Percentiles rank a stretch among this genome's conserved stretches.
These are phyloP conservation scores for Gadopsis marmoratus DNA, from an alignment of 2,797 vertebrate genomes.

Conservation along the genomic window DNA sequence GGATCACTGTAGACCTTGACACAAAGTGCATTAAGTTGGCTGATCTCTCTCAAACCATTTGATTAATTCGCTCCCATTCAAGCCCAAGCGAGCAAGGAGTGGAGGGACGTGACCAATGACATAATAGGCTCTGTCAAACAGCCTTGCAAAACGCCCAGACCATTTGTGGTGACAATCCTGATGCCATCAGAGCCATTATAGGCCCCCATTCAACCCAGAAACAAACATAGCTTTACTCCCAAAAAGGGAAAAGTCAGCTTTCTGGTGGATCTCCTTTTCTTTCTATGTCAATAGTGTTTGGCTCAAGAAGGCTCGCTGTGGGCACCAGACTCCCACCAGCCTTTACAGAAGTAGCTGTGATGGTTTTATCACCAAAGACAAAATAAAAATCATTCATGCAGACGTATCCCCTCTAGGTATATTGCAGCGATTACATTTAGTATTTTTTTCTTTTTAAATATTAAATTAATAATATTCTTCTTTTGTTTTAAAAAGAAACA, in stretches of 20 bases:
- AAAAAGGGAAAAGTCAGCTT: conserved; percentile 68
- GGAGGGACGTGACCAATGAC: conserved; percentile 81
- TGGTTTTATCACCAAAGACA: conserved; percentile 11
- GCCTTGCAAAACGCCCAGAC: conserved; percentile 83
- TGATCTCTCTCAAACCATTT: conserved; percentile 77
- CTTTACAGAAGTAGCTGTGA: background rate
- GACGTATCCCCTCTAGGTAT: background rate
- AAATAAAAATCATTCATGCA: background rate
- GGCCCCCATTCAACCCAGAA: conserved; percentile 74
- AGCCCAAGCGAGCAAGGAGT: conserved; percentile 69
- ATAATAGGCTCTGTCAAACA: conserved; percentile 83
- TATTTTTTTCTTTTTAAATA: background rate
- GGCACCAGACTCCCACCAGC: conserved; percentile 35
- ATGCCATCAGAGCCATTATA: conserved; percentile 81
- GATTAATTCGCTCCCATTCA: conserved; percentile 83
- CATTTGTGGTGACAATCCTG: conserved; percentile 86
- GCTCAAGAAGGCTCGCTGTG: conserved; percentile 23
- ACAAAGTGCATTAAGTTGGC: conserved; percentile 76
- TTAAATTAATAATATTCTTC: rapidly evolving
- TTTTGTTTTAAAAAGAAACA: background rate
- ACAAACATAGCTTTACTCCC: conserved; percentile 75
- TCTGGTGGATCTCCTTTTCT: conserved; percentile 64
- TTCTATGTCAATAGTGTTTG: conserved; percentile 52
- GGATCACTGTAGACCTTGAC: conserved; percentile 61
- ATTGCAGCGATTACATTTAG: background rate